Conservation (phyloP, 2,113 vertebrate species). For the Bubalus kerabau region DNA sequence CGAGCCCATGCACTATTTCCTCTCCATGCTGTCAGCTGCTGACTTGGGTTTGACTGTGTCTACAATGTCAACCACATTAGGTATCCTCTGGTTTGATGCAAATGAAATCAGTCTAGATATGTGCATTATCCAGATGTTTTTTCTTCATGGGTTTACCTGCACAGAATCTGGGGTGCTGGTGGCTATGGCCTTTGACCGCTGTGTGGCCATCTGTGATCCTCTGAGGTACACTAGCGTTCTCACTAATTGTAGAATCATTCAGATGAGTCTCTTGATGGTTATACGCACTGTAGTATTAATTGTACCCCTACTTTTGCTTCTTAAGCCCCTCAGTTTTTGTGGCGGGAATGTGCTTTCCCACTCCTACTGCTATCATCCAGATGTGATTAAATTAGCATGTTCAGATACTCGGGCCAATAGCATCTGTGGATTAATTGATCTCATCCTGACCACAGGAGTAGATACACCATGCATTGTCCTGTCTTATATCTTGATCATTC, state of each 20-base stretch:
- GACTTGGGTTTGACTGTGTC: slow-evolving; percentile 55
- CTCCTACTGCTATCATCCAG: slow-evolving; percentile 46
- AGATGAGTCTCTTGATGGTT: background rate
- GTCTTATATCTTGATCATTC: slow-evolving; percentile 47
- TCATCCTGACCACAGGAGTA: slow-evolving; percentile 1
- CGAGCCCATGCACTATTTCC: slow-evolving; percentile 57
- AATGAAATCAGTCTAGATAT: slow-evolving; percentile 25
- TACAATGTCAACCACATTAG: slow-evolving; percentile 51
- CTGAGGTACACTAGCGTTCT: slow-evolving; percentile 61
- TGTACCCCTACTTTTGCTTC: slow-evolving; percentile 32
- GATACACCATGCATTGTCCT: slow-evolving; percentile 28
- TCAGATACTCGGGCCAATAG: background rate
- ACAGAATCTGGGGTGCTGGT: slow-evolving; percentile 65
- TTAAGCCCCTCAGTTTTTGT: slow-evolving; percentile 55
- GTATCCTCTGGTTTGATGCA: slow-evolving; percentile 32
- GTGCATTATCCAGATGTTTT: slow-evolving; percentile 74
- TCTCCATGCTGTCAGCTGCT: slow-evolving; percentile 47
- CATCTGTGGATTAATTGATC: slow-evolving; percentile 27
- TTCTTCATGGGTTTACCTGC: slow-evolving; percentile 60
- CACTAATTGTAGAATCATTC: slow-evolving; percentile 47
- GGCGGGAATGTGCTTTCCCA: slow-evolving; percentile 29
- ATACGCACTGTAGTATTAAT: background rate
- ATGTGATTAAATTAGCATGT: slow-evolving; percentile 57
- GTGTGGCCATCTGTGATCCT: slow-evolving; percentile 64
- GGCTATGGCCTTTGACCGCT: slow-evolving; percentile 61